Evolutionary conservation across 2,797 vertebrate genomes (phyloP), one percentile per base, ranked within the genome.

Genomic region (Clarias fuscus): DNA sequence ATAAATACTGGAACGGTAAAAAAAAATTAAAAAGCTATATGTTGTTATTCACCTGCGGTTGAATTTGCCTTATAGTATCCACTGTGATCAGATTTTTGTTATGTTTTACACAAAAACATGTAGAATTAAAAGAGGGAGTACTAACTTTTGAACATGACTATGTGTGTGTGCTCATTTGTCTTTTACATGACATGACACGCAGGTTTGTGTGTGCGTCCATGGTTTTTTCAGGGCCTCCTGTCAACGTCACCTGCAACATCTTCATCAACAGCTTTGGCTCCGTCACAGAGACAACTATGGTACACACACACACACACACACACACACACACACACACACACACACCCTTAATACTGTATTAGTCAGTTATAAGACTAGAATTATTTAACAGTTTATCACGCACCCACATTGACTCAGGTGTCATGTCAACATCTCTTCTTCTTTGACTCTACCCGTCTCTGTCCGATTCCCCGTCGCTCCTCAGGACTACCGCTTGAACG

Each of bases 231-330:
- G 97, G 97, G 91, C 96, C 96, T 4, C 97, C 98, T 0, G 96
- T 98, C 91, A 99, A 98, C 4, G 97, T 99, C 92, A 98, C 98
- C 7, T 98, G 97, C 92, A 98, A 98, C 94, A 97, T 99, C 94
- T 98, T 99, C 94, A 98, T 99, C 93, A 98, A 99, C 94, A 98
- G 97, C 92, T 99, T 99, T 1, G 96, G 97, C 83, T 99, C 98
- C 0, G 96, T 99, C 94, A 98, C 98, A 0, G 97, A 99, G 93
- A 98, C 97, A 13, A 98, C 98, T 7, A 98, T 99, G 98, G 98
- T 99, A 94, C 96, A 96, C 68, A 82, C 58, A 82, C 53, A 8
- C 58, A 27, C 37, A 40, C 24, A 87, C 76, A 62, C 58, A 65
- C 76, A 65, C 27, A 65, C 53, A 27, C 73, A 79, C n/a, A 70